Evolutionary conservation across 2,113 vertebrate species (phyloP).

Genomic region (Hucho hucho): DNA sequence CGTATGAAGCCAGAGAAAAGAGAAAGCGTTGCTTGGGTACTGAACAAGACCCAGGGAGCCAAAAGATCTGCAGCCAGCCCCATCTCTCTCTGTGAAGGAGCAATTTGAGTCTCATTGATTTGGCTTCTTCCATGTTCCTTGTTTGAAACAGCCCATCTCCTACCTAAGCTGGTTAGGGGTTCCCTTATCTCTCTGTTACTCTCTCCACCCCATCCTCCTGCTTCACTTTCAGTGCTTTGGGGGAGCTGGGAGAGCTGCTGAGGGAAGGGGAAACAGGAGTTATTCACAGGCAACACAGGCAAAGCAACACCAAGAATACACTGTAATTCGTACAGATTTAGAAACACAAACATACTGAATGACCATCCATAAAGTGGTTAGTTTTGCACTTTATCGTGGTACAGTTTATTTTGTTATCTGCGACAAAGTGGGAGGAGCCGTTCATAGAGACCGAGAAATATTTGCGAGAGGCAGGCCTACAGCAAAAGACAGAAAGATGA

Average conservation of each 20-base stretch:
- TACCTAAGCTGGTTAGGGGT: constrained; percentile 83
- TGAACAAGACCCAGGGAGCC: neutral
- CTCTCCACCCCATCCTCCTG: constrained; percentile 82
- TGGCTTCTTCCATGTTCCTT: constrained; percentile 67
- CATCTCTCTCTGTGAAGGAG: constrained; percentile 49
- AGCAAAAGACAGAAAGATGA: too few relatives aligned
- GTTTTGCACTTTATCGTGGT: too few relatives aligned
- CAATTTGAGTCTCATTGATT: constrained; percentile 52
- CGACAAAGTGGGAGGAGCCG: too few relatives aligned
- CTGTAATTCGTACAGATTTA: constrained; percentile 35
- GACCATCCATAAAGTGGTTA: too few relatives aligned
- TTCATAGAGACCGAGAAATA: too few relatives aligned
- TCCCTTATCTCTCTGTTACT: constrained; percentile 82
- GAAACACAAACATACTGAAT: constrained; percentile 21
- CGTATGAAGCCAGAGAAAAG: constrained; percentile 40
- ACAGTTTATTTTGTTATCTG: too few relatives aligned
- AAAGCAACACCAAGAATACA: constrained; percentile 57
- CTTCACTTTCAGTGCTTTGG: constrained; percentile 82
- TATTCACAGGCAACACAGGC: constrained; percentile 71
- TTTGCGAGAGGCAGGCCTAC: too few relatives aligned
- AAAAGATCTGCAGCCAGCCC: constrained; percentile 27
- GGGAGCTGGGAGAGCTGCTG: constrained; percentile 82
- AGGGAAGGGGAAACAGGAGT: constrained; percentile 81
- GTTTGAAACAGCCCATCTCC: constrained; percentile 82
- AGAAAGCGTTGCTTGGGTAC: neutral